These are phyloP conservation scores for Acrossocheilus wenchowensis DNA, from an alignment of 2,797 vertebrate genomes.

Conservation along the genomic window DNA sequence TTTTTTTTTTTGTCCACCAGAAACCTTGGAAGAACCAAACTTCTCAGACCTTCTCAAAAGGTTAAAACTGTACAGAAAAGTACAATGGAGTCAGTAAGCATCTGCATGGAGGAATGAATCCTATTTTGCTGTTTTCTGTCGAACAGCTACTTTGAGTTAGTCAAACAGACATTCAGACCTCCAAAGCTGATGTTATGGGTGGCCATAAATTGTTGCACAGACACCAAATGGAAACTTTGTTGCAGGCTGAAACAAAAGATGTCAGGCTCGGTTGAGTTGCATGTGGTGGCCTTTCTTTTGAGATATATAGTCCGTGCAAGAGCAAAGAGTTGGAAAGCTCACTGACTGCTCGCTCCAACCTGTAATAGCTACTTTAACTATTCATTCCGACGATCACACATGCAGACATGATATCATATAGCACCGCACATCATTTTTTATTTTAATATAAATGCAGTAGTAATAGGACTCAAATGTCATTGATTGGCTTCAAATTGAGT, in stretches of 20 bases:
- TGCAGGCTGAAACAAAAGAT: constrained; percentile 48
- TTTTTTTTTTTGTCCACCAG: background rate
- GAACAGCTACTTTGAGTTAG: constrained; percentile 31
- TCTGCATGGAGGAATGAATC: background rate
- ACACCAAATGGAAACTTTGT: constrained; percentile 50
- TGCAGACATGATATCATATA: constrained; percentile 44
- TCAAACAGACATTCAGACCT: constrained; percentile 45
- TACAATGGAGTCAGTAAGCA: background rate
- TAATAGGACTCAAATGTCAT: constrained; percentile 13
- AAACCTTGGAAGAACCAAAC: background rate
- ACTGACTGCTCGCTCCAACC: constrained; percentile 56
- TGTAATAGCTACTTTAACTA: constrained; percentile 24
- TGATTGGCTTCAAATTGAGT: background rate
- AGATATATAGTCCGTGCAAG: constrained; percentile 34
- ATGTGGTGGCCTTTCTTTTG: constrained; percentile 13
- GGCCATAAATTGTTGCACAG: constrained; percentile 52
- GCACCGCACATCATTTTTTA: constrained; percentile 3
- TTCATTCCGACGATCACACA: constrained; percentile 52
- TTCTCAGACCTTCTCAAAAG: background rate
- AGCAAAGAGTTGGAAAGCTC: constrained; percentile 55
- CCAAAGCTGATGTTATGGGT: constrained; percentile 50
- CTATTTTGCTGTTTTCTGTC: constrained; percentile 20
- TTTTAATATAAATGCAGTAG: background rate
- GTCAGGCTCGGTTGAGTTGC: constrained; percentile 25
- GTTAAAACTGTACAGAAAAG: background rate